Percentiles rank a stretch among this genome's conserved stretches.
Conservation (phyloP, 2,888 invertebrate genomes). For the Amiota communis region DNA sequence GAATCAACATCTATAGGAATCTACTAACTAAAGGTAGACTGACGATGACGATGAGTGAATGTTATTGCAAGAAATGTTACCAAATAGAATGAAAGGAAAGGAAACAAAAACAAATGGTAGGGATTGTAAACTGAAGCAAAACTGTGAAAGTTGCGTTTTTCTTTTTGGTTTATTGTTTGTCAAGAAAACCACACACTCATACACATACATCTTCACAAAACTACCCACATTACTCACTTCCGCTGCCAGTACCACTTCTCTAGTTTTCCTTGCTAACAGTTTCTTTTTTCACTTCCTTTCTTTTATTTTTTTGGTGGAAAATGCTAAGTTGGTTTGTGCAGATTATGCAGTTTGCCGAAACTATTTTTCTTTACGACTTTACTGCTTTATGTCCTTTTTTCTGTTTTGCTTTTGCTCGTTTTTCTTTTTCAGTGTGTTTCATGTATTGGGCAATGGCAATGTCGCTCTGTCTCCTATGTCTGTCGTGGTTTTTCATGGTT, state of each 20-base stretch:
- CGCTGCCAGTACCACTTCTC: not conserved
- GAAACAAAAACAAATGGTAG: no score
- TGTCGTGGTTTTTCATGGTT: not conserved
- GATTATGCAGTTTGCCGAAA: constrained; percentile 8
- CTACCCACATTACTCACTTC: not conserved
- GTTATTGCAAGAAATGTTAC: no score
- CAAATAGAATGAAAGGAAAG: no score
- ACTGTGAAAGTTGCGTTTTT: constrained; percentile 28
- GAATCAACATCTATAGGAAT: no score
- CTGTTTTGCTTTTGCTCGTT: constrained; percentile 42
- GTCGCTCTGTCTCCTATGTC: constrained; percentile 25
- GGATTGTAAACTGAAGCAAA: not conserved
- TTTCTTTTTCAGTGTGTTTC: constrained; percentile 40
- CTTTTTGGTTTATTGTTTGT: no score
- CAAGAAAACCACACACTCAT: no score
- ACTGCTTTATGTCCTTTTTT: constrained; percentile 22
- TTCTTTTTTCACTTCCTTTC: not conserved
- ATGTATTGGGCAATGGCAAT: constrained; percentile 12
- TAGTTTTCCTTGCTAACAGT: not conserved
- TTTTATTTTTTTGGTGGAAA: constrained; percentile 20
- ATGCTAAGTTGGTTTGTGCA: constrained; percentile 1
- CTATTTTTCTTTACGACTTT: constrained; percentile 7
- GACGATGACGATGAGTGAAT: no score
- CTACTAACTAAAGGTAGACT: not conserved
- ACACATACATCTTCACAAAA: no score